Evolutionary conservation across 2,113 vertebrate species (phyloP).

Genomic region (Xenopus borealis): DNA sequence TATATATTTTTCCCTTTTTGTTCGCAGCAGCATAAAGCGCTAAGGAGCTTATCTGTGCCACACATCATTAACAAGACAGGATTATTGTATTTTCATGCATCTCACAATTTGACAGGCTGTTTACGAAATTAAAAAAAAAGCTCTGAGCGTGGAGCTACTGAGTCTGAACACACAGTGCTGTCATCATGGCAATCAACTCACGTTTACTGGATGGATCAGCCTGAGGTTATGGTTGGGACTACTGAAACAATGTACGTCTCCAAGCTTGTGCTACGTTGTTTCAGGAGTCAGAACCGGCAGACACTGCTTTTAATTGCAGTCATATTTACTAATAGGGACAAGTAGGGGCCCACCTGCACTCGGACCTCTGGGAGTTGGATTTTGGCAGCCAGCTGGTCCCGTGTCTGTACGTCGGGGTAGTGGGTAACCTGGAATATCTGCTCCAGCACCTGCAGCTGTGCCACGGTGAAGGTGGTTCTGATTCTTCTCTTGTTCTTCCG

Average conservation of each 20-base stretch:
- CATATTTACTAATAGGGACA: too few species aligned
- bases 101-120: too few species aligned
- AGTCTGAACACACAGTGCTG: too few species aligned
- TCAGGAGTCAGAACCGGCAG: too few species aligned
- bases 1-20: not conserved
- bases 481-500: conserved; percentile 64
- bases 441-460: conserved; percentile 77
- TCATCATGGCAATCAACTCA: too few species aligned
- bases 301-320: too few species aligned
- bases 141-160: not conserved
- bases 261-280: too few species aligned
- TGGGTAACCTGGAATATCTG: conserved; percentile 74
- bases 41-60: not conserved
- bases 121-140: too few species aligned
- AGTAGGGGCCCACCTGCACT: conserved; percentile 68
- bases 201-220: too few species aligned
- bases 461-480: conserved; percentile 72
- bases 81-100: not conserved
- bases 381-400: conserved; percentile 73
- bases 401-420: conserved; percentile 72
- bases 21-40: not conserved
- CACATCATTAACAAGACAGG: not conserved
- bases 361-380: conserved; percentile 78
- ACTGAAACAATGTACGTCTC: too few species aligned
- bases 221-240: too few species aligned